These are phyloP conservation scores for Diaphora mendica DNA, from an alignment of 2,888 invertebrate genomes.

Conservation along the genomic window DNA sequence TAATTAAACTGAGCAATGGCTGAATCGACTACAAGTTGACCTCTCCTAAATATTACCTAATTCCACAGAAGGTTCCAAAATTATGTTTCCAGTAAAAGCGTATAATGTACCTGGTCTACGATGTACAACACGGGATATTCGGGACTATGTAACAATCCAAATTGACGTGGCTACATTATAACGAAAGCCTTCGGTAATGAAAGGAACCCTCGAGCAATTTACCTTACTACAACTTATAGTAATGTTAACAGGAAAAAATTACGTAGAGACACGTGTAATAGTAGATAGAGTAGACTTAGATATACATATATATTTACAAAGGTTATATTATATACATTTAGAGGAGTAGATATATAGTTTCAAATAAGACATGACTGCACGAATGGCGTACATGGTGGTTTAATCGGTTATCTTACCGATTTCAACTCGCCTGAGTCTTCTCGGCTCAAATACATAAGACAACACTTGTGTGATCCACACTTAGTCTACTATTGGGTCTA, in stretches of 20 bases:
- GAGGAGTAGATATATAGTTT: too few species aligned
- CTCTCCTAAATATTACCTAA: neutral
- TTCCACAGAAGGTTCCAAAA: neutral
- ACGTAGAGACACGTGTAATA: conserved; percentile 12
- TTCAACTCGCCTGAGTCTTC: too few species aligned
- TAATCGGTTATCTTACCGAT: too few species aligned
- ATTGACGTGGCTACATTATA: conserved; percentile 52
- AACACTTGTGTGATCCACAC: too few species aligned
- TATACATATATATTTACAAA: neutral
- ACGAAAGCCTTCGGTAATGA: conserved; percentile 59
- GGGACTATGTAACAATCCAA: conserved; percentile 27
- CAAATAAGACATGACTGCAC: too few species aligned
- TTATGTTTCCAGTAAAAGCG: conserved; percentile 1
- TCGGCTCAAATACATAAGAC: too few species aligned
- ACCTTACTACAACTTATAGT: conserved; percentile 20
- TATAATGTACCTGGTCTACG: neutral
- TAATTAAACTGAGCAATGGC: too few species aligned
- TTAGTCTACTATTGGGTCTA: too few species aligned
- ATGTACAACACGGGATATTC: neutral
- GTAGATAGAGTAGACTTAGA: neutral
- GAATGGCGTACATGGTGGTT: too few species aligned
- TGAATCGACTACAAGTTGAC: neutral
- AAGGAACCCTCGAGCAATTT: conserved; percentile 56
- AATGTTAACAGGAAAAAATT: conserved; percentile 24
- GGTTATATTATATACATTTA: neutral